phyloP scores from a whole-genome alignment of 2,888 invertebrate species.

The Scaptomyza tumidula region DNA sequence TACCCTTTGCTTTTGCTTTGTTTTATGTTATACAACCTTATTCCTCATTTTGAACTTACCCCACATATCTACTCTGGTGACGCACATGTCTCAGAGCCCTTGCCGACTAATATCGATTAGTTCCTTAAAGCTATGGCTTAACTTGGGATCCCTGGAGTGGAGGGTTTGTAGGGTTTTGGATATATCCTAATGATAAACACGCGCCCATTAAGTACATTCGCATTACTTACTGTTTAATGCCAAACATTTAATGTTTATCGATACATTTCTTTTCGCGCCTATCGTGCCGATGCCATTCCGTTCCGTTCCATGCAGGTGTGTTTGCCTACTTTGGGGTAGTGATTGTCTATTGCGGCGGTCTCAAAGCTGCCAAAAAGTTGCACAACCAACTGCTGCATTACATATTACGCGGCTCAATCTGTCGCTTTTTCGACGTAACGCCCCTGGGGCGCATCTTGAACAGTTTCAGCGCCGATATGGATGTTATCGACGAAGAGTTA shows the following conservation, averaged over 20 bases:
- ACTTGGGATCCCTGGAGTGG: slow-evolving; percentile 1
- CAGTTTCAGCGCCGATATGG: slow-evolving; percentile 89
- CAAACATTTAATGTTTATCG: slow-evolving; percentile 31
- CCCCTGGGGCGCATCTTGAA: slow-evolving; percentile 89
- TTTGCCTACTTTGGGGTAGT: slow-evolving; percentile 86
- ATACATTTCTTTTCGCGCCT: slow-evolving; percentile 22
- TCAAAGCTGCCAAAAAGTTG: slow-evolving; percentile 87
- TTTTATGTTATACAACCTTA: slow-evolving; percentile 12
- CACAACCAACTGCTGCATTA: slow-evolving; percentile 86
- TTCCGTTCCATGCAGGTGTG: slow-evolving; percentile 80
- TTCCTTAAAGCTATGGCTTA: slow-evolving; percentile 10
- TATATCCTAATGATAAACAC: slow-evolving; percentile 14
- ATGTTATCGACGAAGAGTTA: slow-evolving; percentile 87
- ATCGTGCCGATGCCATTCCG: slow-evolving; percentile 28
- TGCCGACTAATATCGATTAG: slow-evolving; percentile 43
- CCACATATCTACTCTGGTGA: slow-evolving; percentile 26
- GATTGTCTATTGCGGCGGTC: slow-evolving; percentile 86
- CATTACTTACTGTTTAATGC: slow-evolving; percentile 38
- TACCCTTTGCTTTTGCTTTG: slow-evolving; percentile 30
- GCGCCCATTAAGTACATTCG: slow-evolving; percentile 30
- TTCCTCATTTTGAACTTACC: slow-evolving; percentile 7
- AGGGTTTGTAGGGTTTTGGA: slow-evolving; percentile 16
- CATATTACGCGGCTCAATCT: slow-evolving; percentile 87
- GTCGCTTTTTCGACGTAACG: slow-evolving; percentile 89
- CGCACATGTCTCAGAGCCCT: slow-evolving; percentile 43